Evolutionary conservation across 2,888 invertebrate genomes (phyloP), one percentile per base, ranked within the genome.

Genomic region (Nymphalis urticae): DNA sequence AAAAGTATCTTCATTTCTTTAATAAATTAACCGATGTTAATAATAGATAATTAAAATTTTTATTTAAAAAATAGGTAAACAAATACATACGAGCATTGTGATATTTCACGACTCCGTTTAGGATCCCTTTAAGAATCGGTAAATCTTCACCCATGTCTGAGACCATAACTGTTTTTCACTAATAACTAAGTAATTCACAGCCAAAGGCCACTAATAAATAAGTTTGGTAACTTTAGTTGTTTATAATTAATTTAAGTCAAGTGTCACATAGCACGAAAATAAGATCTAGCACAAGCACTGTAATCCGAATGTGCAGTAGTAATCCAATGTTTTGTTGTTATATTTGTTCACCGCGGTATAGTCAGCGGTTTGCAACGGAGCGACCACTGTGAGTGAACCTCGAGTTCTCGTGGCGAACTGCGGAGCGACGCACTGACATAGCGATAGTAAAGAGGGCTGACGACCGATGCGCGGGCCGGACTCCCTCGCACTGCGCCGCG

Each of bases 31-130:
- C 2, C 42, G 4, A 42, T 13, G 0, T 42, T 42, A 42, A 42
- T 42, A 42, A 36, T 2, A 10, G 36, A 9, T 19, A 51, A 19
- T 19, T 10, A 0, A 21, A 1, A 16, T 53, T 4, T 53, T 27
- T 10, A 24, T 19, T 10, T 10, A 53, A 65, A 58, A 64, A 64
- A 65, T 13, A 17, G 16, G 47, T 72, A 71, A 77, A 74, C 64
- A 64, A 67, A 74, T 93, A 97, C 97, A 93, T 97, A 97, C 97
- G 97, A 94, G 97, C 97, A 95, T 97, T 97, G 92, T 97, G 97
- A 92, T 97, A 97, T 92, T 97, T 96, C 88, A 97, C 96, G 85
- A 96, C 97, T 86, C 97, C 97, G 88, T 97, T 97, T 81, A 97
- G 95, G 91, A 97, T 97, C 85, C 97, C 97, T 92, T 97, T 97